Evolutionary conservation across 1,140 invertebrate species (phyloP), one percentile per base, ranked within the genome.

Genomic region (Brachionus rotundiformis): DNA sequence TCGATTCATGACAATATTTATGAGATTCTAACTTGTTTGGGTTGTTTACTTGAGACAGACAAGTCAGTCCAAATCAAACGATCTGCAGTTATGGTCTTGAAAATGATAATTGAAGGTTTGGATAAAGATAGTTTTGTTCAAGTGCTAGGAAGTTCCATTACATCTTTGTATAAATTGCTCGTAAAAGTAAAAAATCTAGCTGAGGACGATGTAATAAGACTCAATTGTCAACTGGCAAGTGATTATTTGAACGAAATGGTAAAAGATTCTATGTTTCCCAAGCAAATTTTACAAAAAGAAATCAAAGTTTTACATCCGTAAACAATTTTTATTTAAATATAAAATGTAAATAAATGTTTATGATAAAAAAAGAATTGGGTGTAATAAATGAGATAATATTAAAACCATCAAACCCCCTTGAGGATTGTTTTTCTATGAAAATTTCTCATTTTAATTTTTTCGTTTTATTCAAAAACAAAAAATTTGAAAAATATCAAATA

Each of bases 21-120:
- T 83, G 93, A 94, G 90, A 92, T 94, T 63, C 86, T 94, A 36
- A 88, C 90, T 13, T 93, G 92, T 84, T 90, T 93, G 39, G 88
- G 90, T 82, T 89, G 88, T 82, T 90, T 93, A 65, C 87, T 93
- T 83, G 89, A 91, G 84, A 90, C 90, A 6, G 93, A 94, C 84
- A 90, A 91, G 83, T 88, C 89, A 29, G 85, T 90, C 13, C 92
- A 93, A 87, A 92, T 93, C 41, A 88, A 93, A 80, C 89, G 93
- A 84, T 93, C 93, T n/a, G 92, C 92, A 25, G 91, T 93, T 6
- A 87, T 94, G 85, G 91, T 94, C 8, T 89, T 93, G 75, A 90
- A 91, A 33, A 89, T 92, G 82, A 85, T 94, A 41, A 86, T 94
- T 23, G 90, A 91, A 84, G 93, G 93, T 19, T 86, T 94, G 7